Evolutionary conservation across 1,140 invertebrate species (phyloP).

Genomic region (Megalonaias nervosa): DNA sequence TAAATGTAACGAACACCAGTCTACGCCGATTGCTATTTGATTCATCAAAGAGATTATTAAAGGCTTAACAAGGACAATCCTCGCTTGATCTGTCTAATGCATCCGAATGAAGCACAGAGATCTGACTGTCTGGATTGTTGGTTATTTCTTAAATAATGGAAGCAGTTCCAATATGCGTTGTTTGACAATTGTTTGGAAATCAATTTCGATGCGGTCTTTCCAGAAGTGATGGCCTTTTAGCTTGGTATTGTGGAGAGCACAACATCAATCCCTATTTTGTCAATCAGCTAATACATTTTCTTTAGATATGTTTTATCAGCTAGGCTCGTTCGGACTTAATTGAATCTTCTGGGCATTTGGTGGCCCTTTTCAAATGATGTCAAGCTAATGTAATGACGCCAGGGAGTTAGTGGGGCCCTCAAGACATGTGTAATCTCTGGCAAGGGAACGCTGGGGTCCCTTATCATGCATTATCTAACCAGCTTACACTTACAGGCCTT

Average conservation of each 20-base stretch:
- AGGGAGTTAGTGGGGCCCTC: slow-evolving; percentile 4
- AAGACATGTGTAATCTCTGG: slow-evolving; percentile 27
- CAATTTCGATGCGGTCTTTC: slow-evolving; percentile 31
- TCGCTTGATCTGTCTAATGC: slow-evolving; percentile 32
- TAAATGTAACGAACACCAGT: slow-evolving; percentile 29
- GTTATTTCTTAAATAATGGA: slow-evolving; percentile 32
- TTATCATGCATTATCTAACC: too few species aligned
- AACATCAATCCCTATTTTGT: slow-evolving; percentile 21
- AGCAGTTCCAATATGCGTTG: slow-evolving; percentile 29
- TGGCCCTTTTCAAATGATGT: slow-evolving; percentile 34
- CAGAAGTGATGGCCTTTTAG: slow-evolving; percentile 38
- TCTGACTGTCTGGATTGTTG: slow-evolving; percentile 28
- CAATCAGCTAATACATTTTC: slow-evolving; percentile 37
- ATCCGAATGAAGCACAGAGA: slow-evolving; percentile 26
- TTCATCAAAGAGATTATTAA: slow-evolving; percentile 30
- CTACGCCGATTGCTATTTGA: slow-evolving; percentile 20
- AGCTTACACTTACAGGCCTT: too few species aligned
- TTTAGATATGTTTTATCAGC: slow-evolving; percentile 24
- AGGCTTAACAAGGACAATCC: background rate
- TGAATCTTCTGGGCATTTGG: slow-evolving; percentile 42
- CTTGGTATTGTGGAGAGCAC: slow-evolving; percentile 34
- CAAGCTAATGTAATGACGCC: slow-evolving; percentile 20
- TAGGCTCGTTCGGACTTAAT: slow-evolving; percentile 35
- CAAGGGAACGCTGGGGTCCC: too few species aligned
- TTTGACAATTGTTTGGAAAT: slow-evolving; percentile 31